Evolutionary conservation across 2,888 invertebrate genomes (phyloP).

Genomic region (Dorcus parallelipipedus): DNA sequence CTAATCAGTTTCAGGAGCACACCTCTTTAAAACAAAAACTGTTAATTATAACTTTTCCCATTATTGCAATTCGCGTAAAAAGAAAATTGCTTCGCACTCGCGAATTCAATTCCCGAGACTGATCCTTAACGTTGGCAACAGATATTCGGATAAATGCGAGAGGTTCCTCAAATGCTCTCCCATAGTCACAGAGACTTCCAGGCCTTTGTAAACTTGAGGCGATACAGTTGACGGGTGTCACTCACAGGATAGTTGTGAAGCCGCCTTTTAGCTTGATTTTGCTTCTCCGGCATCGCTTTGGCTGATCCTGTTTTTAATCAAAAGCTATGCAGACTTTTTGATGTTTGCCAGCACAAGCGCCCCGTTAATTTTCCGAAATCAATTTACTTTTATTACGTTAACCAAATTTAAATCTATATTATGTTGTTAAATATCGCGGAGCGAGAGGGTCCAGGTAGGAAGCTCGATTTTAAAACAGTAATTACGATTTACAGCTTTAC

Average conservation of each 20-base stretch:
- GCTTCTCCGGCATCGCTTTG: slow-evolving; percentile 28
- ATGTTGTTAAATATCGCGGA: no score
- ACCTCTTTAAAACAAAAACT: slow-evolving; percentile 24
- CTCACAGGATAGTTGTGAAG: slow-evolving; percentile 30
- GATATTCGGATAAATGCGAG: slow-evolving; percentile 35
- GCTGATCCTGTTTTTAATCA: slow-evolving; percentile 30
- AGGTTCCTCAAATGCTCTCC: slow-evolving; percentile 16
- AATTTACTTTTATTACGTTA: no score
- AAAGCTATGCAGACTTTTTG: slow-evolving; percentile 38
- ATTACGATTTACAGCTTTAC: no score
- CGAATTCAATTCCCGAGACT: slow-evolving; percentile 34
- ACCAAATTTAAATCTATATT: no score
- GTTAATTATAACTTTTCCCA: slow-evolving; percentile 43
- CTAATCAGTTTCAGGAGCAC: slow-evolving; percentile 15
- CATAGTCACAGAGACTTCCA: slow-evolving; percentile 31
- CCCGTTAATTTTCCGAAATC: slow-evolving; percentile 8
- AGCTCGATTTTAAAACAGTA: no score
- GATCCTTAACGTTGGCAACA: no score
- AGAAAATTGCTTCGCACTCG: slow-evolving; percentile 39
- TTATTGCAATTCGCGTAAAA: slow-evolving; percentile 38
- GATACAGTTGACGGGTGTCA: slow-evolving; percentile 40
- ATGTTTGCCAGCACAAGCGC: slow-evolving; percentile 28
- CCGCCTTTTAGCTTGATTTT: slow-evolving; percentile 27
- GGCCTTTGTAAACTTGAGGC: slow-evolving; percentile 35
- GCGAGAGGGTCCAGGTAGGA: no score